Evolutionary conservation across 2,797 vertebrate genomes (phyloP), one percentile per base, ranked within the genome.

Genomic region (Clarias fuscus): DNA sequence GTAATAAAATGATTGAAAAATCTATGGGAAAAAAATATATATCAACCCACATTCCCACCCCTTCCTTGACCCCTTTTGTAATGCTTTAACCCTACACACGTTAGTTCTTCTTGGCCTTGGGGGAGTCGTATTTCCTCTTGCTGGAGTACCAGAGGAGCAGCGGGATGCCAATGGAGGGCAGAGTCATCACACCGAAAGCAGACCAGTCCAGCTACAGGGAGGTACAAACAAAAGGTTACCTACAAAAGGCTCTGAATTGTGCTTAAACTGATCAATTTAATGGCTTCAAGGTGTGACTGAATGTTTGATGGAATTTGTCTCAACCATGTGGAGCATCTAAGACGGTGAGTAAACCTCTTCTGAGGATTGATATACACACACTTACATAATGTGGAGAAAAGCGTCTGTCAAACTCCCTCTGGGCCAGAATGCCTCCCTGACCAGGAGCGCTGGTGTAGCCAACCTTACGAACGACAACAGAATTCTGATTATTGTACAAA

Each of bases 301-400:
- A n/a, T 22, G 10, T 40, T 43, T 72, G 11, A 48, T 37, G 14
- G 6, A n/a, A 15, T 2, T 48, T 33, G 33, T 2, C 33, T 33
- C 33, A 33, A 33, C 33, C 33, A 3, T 33, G 33, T 2, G 33
- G 33, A 33, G 33, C 33, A 33, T 33, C 33, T 33, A 33, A 33
- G 33, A 33, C 3, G 33, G 33, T 33, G 33, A 33, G 2, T 1
- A 33, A 33, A 33, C 33, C 33, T 33, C 33, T 33, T 33, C 33
- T 33, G 33, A 33, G 33, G 15, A 59, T 10, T 33, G 33, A 33
- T 33, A 33, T 2, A 33, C 33, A 40, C 30, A 43, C 4, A 95
- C 97, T 96, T 92, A 99, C 98, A 53, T 97, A 99, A 86, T 99
- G 98, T 0, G 98, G 98, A 0, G 98, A 99, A 94, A 99, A 99